Evolutionary conservation across 2,113 vertebrate genomes (phyloP).

Genomic region (Aplodontia rufa): DNA sequence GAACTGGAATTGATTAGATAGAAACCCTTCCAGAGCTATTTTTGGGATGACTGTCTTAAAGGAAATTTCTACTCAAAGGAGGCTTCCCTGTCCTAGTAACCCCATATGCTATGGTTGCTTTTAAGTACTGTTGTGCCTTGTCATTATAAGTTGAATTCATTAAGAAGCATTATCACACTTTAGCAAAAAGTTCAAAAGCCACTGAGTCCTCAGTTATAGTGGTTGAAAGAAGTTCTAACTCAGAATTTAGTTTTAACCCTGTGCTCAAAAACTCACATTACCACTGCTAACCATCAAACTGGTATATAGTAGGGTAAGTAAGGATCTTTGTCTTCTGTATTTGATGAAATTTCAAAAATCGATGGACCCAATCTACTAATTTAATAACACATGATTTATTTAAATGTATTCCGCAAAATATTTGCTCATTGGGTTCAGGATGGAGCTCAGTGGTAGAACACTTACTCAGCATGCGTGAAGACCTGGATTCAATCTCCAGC

Average conservation of each 20-base stretch:
- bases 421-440: not conserved
- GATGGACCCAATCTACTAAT: not conserved
- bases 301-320: not conserved
- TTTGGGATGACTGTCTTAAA: not conserved
- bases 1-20: not conserved
- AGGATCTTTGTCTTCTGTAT: not conserved
- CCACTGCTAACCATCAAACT: not conserved
- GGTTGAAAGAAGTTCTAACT: not conserved
- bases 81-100: not conserved
- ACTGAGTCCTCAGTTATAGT: not conserved
- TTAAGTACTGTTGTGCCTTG: not conserved
- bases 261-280: not conserved
- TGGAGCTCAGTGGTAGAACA: not conserved
- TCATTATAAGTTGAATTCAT: not conserved
- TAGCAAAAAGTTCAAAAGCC: constrained; percentile 6
- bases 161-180: not conserved
- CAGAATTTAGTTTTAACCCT: not conserved
- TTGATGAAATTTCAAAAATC: not conserved
- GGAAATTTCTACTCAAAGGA: not conserved
- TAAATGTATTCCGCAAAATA: not conserved
- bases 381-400: not conserved
- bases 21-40: not conserved
- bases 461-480: not conserved
- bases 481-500: not conserved
- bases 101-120: not conserved